phyloP scores from a whole-genome alignment of 2,888 invertebrate genomes.

The Antitype chi region DNA sequence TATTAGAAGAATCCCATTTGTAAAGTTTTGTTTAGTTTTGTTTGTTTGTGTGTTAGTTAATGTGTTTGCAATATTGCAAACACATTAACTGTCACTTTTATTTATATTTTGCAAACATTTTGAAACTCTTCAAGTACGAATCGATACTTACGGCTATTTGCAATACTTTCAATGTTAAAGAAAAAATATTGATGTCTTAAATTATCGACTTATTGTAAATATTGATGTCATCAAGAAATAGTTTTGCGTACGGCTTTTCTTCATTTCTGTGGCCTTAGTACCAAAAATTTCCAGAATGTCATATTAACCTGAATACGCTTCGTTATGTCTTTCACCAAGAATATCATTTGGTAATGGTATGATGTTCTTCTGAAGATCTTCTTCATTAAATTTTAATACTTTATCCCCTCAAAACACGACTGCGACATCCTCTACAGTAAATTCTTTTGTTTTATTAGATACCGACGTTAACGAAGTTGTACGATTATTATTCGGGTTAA shows the following conservation, averaged over 20 bases:
- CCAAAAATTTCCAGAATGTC: background rate
- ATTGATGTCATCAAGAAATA: background rate
- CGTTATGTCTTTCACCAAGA: background rate
- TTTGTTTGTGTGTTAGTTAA: no score
- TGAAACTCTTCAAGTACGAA: slow-evolving; percentile 56
- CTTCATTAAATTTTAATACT: no score
- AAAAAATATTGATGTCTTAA: slow-evolving; percentile 42
- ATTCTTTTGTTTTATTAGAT: no score
- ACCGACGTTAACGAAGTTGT: no score
- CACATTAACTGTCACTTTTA: no score
- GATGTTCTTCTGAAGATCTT: background rate
- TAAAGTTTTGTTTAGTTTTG: slow-evolving; percentile 37
- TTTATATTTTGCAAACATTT: slow-evolving; percentile 37
- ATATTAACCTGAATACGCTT: background rate
- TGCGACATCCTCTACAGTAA: no score
- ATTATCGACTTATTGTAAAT: slow-evolving; percentile 34
- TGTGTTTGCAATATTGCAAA: no score
- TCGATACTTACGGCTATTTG: slow-evolving; percentile 37
- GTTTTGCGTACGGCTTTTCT: background rate
- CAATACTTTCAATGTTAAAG: slow-evolving; percentile 20
- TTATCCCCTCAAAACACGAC: no score
- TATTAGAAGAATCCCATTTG: slow-evolving; percentile 39
- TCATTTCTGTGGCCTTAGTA: background rate
- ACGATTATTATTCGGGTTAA: no score
- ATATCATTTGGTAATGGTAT: background rate